Base-by-base conservation (phyloP, 2,113 vertebrate genomes). In the Oryzias javanicus region DNA sequence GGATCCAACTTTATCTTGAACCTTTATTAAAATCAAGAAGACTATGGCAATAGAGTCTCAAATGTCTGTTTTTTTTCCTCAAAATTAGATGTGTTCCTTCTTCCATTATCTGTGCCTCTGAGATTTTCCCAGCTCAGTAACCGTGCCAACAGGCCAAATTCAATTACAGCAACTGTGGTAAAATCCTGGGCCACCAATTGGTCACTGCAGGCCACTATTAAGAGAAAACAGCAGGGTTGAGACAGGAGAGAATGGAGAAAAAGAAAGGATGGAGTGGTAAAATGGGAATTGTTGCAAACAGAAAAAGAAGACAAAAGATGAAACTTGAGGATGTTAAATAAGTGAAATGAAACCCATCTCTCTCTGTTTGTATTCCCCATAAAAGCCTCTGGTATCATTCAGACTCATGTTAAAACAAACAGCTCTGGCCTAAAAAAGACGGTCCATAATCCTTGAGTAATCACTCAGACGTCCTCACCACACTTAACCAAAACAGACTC, bases 171-270 rank as follows among this genome's bases (percentile, higher is more conserved):
- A 82, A 77, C 60, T 61, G 74, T 71, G 77, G 78, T 83, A 90
- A 90, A 89, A 89, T 91, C 83, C 79, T 41, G 57, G 76, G 53
- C 70, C 74, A 70, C 78, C 77, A 83, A 91, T 89, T 89, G 88
- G 88, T 86, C 82, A 62, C 75, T 75, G 76, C 75, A 64, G 77
- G 74, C 66, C 74, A 78, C 55, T 60, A 70, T 78, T 77, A 80
- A 64, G 70, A 56, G 60, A 70, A 55, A 74, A 18, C 55, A 63
- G 56, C 41, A 15, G 61, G 71, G 49, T 35, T 35, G 35, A 35
- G 35, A 35, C 35, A 52, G 40, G 10, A 46, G 19, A 12, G 27
- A 15, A 48, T 50, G 29, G 54, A 60, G 24, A 29, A 42, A n/a
- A 7, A 50, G n/a, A 64, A 67, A 60, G 63, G 5, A 40, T 14